Percentiles rank a stretch among this genome's conserved stretches.
phyloP scores from a whole-genome alignment of 2,888 invertebrate genomes.

The Drosophila sordidapex region DNA sequence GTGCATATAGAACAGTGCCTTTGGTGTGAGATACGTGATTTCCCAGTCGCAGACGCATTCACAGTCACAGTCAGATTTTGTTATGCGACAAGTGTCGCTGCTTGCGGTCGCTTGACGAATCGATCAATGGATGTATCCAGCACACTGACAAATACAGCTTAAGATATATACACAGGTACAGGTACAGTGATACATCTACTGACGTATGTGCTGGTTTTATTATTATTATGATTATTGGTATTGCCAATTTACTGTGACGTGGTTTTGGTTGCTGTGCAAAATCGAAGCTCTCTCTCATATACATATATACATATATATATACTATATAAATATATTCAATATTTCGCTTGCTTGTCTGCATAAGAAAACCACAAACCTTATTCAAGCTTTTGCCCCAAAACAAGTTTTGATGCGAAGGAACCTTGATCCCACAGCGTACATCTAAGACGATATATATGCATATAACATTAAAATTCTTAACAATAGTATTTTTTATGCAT shows the following conservation, averaged over 20 bases:
- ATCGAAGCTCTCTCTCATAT: too few relatives aligned
- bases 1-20: constrained; percentile 47
- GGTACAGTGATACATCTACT: constrained; percentile 8
- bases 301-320: too few relatives aligned
- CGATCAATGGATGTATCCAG: constrained; percentile 63
- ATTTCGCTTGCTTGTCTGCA: neutral
- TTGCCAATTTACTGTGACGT: constrained; percentile 34
- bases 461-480: constrained; percentile 35
- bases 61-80: constrained; percentile 40
- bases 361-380: constrained; percentile 21
- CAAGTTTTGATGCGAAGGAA: constrained; percentile 45
- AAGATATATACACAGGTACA: constrained; percentile 11
- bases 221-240: constrained; percentile 37
- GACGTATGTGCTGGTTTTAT: constrained; percentile 31
- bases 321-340: neutral
- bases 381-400: constrained; percentile 25
- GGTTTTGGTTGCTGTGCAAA: constrained; percentile 30
- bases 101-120: constrained; percentile 62
- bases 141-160: constrained; percentile 12
- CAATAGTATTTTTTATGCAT: constrained; percentile 66
- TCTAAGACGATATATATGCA: neutral
- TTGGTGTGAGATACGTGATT: constrained; percentile 3
- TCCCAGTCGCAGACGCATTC: constrained; percentile 5
- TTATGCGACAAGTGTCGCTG: constrained; percentile 60
- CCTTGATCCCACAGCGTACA: constrained; percentile 46